Evolutionary conservation across 37 sponge, comb jelly and placozoan genomes (phyloP).

Genomic region (Geodia barretti): DNA sequence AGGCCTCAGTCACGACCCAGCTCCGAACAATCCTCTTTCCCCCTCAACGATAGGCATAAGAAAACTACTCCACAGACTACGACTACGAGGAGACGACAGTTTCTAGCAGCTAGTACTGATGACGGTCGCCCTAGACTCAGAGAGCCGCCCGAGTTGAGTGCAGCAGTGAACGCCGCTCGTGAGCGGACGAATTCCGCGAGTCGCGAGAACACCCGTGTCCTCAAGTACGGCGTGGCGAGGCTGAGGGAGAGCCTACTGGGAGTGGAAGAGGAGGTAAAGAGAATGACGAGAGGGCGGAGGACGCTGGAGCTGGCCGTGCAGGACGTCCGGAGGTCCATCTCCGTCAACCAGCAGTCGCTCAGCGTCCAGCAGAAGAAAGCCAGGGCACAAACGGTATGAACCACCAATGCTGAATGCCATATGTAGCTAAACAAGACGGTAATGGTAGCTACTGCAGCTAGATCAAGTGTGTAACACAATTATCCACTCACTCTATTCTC

Average conservation of each 20-base stretch:
- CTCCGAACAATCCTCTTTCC: not conserved
- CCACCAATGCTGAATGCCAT: too few species aligned
- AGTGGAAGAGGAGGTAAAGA: constrained; percentile 64
- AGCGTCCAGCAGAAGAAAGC: constrained; percentile 58
- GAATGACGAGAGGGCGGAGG: constrained; percentile 9
- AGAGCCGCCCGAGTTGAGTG: not conserved
- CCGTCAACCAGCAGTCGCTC: constrained; percentile 64
- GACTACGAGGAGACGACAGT: not conserved
- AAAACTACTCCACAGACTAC: not conserved
- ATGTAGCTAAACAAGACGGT: not conserved
- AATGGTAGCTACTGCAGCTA: not conserved
- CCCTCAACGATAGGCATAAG: not conserved
- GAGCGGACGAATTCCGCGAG: constrained; percentile 11
- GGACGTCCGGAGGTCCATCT: constrained; percentile 49
- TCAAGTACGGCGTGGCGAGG: constrained; percentile 54
- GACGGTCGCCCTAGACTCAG: not conserved
- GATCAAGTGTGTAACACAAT: not conserved
- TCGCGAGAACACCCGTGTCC: constrained; percentile 18
- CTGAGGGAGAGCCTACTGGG: constrained; percentile 50
- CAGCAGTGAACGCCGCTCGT: constrained; percentile 9
- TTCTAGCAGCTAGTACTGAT: not conserved
- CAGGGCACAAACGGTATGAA: constrained; percentile 15
- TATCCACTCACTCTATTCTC: too few species aligned
- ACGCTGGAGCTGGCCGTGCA: constrained; percentile 44
- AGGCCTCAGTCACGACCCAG: not conserved